Conservation (phyloP, 2,888 invertebrate species). For the Beris chalybata region DNA sequence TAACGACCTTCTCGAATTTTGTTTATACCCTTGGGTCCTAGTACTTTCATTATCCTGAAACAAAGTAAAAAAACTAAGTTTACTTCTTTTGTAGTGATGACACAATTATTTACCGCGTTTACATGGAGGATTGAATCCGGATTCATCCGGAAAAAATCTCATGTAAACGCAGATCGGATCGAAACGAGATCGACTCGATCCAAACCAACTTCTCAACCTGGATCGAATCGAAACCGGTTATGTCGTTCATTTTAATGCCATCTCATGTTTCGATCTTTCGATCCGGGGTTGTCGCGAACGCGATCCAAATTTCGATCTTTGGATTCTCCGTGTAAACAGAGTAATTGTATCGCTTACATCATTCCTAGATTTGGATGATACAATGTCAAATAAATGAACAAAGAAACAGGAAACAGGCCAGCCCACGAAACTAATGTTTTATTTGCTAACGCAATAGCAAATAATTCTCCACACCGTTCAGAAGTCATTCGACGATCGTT, state of each 20-base stretch:
- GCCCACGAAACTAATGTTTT: slow-evolving; percentile 70
- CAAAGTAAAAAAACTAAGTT: neutral
- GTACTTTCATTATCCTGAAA: slow-evolving; percentile 17
- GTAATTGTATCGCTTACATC: slow-evolving; percentile 55
- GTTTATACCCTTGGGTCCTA: slow-evolving; percentile 27
- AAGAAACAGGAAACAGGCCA: slow-evolving; percentile 64
- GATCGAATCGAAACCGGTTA: no score
- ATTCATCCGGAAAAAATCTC: no score
- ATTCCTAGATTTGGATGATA: slow-evolving; percentile 61
- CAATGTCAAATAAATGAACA: slow-evolving; percentile 61
- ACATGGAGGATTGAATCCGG: no score
- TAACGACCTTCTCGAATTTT: slow-evolving; percentile 39
- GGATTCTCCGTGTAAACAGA: no score
- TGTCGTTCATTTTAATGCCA: no score
- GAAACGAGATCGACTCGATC: no score
- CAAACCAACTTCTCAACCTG: no score
- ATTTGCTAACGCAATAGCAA: slow-evolving; percentile 64
- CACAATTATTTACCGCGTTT: no score
- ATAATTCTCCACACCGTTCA: slow-evolving; percentile 63
- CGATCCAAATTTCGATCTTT: no score
- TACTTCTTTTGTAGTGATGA: neutral
- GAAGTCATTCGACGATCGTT: slow-evolving; percentile 60
- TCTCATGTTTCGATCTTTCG: no score
- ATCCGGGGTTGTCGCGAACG: no score
- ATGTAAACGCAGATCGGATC: no score